Conservation (phyloP, 2,797 vertebrate genomes). For the Xiphorhynchus erythropygius region DNA sequence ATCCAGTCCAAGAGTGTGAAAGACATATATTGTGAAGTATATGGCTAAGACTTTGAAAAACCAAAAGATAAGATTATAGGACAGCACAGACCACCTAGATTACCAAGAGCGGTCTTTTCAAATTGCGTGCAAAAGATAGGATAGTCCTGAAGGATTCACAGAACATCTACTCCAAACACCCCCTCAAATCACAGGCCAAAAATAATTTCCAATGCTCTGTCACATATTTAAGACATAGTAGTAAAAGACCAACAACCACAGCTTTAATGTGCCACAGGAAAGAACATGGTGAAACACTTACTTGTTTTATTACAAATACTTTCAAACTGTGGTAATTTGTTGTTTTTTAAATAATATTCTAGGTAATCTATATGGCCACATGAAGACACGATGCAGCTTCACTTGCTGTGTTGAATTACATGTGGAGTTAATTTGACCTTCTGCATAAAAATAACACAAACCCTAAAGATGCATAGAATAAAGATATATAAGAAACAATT, state of each 20-base stretch:
- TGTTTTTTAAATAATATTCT: constrained; percentile 59
- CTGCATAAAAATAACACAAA: background rate
- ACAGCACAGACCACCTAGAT: constrained; percentile 35
- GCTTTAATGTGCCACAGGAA: constrained; percentile 40
- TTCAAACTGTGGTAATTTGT: constrained; percentile 44
- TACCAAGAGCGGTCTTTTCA: background rate
- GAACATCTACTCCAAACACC: constrained; percentile 29
- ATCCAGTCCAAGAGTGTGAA: constrained; percentile 39
- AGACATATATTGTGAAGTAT: constrained; percentile 12
- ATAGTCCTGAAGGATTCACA: constrained; percentile 22
- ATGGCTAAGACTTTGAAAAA: constrained; percentile 42
- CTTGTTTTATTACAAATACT: constrained; percentile 62
- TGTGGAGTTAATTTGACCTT: constrained; percentile 22
- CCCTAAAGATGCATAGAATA: constrained; percentile 8
- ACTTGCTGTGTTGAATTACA: background rate
- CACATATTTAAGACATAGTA: background rate
- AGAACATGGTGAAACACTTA: constrained; percentile 56
- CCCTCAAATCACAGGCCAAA: constrained; percentile 54
- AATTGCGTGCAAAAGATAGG: background rate
- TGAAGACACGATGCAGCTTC: constrained; percentile 23
- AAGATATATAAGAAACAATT: constrained; percentile 42
- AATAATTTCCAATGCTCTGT: constrained; percentile 17
- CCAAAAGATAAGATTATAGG: background rate
- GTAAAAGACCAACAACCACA: background rate
- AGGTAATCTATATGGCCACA: constrained; percentile 13